Percentiles rank a stretch among this genome's conserved stretches.
Evolutionary conservation across 1,140 invertebrate species (phyloP).

Genomic region (Drosophila serrata): DNA sequence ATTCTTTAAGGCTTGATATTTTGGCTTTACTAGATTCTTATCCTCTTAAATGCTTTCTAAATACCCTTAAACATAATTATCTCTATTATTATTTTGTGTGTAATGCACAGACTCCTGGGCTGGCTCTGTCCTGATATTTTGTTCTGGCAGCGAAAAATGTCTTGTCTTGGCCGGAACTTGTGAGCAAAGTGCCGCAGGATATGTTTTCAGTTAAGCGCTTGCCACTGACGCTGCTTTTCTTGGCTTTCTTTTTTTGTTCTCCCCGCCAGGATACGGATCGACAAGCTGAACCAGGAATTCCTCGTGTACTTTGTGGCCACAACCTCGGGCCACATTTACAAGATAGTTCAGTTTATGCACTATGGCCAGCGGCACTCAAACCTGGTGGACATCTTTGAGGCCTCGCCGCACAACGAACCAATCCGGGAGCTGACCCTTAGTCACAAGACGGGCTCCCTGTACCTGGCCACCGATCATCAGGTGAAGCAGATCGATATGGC

Average conservation of each 20-base stretch:
- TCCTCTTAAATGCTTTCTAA: not conserved
- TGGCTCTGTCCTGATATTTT: slow-evolving; percentile 25
- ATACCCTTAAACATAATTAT: not conserved
- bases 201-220: slow-evolving; percentile 78
- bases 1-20: not conserved
- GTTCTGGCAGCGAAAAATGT: slow-evolving; percentile 69
- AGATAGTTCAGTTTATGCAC: slow-evolving; percentile 90
- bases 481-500: slow-evolving; percentile 92
- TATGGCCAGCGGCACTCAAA: slow-evolving; percentile 89
- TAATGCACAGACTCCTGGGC: slow-evolving; percentile 34
- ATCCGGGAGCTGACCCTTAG: slow-evolving; percentile 91
- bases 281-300: slow-evolving; percentile 88
- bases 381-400: slow-evolving; percentile 91
- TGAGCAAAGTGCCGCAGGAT: slow-evolving; percentile 76
- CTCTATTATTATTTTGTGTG: not conserved
- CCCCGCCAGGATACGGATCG: slow-evolving; percentile 78
- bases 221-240: slow-evolving; percentile 51
- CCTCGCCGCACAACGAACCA: slow-evolving; percentile 89
- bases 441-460: slow-evolving; percentile 90
- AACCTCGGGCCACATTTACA: slow-evolving; percentile 92
- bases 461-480: slow-evolving; percentile 91
- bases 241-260: slow-evolving; percentile 9
- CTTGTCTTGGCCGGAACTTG: slow-evolving; percentile 77
- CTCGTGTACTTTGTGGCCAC: slow-evolving; percentile 93
- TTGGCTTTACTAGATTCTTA: not conserved